phyloP scores from a whole-genome alignment of 2,797 vertebrate species.

The Lepilemur septentrionalis region DNA sequence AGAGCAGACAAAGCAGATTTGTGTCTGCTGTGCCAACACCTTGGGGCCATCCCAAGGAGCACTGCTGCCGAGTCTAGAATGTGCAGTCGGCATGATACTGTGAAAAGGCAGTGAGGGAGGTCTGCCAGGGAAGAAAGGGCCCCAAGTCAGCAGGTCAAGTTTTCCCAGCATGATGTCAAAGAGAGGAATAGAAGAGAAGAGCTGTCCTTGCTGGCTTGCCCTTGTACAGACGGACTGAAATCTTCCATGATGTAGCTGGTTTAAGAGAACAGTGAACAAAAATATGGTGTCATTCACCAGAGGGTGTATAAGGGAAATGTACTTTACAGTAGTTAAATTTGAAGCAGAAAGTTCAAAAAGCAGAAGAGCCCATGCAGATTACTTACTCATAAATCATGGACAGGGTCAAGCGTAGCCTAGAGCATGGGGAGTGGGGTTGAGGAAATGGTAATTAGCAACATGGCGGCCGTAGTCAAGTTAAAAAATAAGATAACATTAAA shows the following conservation, averaged over 20 bases:
- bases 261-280: neutral
- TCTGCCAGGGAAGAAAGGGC: neutral
- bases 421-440: no score
- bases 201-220: neutral
- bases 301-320: neutral
- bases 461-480: neutral
- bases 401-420: neutral
- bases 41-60: neutral
- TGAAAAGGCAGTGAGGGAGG: neutral
- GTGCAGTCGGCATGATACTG: neutral
- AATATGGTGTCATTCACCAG: neutral
- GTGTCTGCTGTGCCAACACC: constrained; percentile 38
- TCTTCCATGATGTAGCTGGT: neutral
- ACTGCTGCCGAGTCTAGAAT: neutral
- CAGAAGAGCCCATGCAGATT: neutral
- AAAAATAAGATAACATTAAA: neutral
- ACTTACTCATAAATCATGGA: neutral
- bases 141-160: neutral
- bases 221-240: neutral
- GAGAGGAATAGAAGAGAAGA: neutral
- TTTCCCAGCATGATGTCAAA: neutral
- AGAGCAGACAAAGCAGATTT: constrained; percentile 48
- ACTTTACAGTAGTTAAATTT: neutral
- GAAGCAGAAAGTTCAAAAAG: neutral
- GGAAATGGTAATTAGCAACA: neutral